Evolutionary conservation across 2,113 vertebrate species (phyloP).

Genomic region (Nyctereutes procyonoides): DNA sequence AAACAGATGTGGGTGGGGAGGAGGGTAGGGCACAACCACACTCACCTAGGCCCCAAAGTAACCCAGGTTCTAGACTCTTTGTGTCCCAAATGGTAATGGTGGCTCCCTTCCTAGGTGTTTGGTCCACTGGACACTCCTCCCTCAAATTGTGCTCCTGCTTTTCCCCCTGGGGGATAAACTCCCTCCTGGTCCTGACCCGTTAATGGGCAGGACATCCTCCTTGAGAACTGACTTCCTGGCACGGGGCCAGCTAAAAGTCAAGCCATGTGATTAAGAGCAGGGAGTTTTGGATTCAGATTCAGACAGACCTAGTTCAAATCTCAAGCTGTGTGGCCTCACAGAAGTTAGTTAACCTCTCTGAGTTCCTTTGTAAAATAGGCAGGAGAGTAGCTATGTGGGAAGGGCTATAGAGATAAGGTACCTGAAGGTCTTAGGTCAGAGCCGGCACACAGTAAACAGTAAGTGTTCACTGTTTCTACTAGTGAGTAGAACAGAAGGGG

Average conservation of each 20-base stretch:
- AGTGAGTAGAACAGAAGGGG: neutral
- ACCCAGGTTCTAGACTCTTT: neutral
- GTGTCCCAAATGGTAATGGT: neutral
- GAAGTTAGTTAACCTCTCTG: neutral
- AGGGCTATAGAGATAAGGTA: neutral
- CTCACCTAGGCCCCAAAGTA: neutral
- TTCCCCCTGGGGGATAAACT: neutral
- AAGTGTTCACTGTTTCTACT: neutral
- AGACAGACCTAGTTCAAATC: neutral
- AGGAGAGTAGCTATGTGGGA: neutral
- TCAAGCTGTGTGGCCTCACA: neutral
- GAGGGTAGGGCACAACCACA: neutral
- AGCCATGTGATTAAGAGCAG: neutral
- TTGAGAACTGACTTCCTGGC: neutral
- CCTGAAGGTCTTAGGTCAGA: neutral
- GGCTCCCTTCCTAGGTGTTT: neutral
- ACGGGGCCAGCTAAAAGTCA: neutral
- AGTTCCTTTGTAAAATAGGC: neutral
- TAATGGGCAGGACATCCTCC: neutral
- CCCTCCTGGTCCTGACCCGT: neutral
- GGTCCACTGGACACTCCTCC: neutral
- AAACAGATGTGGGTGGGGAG: constrained; percentile 58
- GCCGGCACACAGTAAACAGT: neutral
- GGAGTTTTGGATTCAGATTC: neutral
- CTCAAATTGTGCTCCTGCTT: neutral